Base-by-base conservation (phyloP, 2,797 vertebrate species). In the Pangasius sanitwongsei region DNA sequence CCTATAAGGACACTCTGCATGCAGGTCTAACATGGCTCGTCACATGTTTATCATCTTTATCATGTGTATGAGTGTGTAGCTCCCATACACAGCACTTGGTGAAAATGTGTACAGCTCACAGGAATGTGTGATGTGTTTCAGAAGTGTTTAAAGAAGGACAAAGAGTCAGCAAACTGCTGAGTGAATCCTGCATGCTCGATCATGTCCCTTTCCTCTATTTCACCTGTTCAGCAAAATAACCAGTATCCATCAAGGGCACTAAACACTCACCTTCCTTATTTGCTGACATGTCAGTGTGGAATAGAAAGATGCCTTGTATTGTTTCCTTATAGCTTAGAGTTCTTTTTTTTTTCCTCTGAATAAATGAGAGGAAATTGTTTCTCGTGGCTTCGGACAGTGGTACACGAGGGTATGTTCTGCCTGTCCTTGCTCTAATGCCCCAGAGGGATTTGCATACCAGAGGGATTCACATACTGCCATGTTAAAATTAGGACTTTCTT, bases 401-500 rank as follows among this genome's bases (percentile, higher is more conserved):
- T 34, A 20, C 25, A 2, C 6, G 9, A 72, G 25, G 65, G 53
- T 57, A 63, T 84, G 16, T 72, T 48, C 34, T 18, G 28, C 5
- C 78, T 63, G 20, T 31, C 55, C 37, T 55, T 88, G 70, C 70
- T n/a, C 23, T 48, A 23, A 74, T 34, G 61, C 31, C 59, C 53
- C 55, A 7, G 44, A 65, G 82, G 69, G 69, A 72, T 41, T n/a
- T 7, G 9, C 23, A 37, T 72, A 48, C 53, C 55, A 7, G 44
- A 65, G 82, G 69, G 69, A 72, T 41, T 41, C 13, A 2, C 23
- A 37, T 72, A 25, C 50, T 50, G 41, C 31, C 2, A 48, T 8
- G 82, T 53, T 74, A 53, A 85, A 85, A 77, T 88, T 55, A 77
- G 69, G n/a, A 18, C 20, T 34, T 63, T 77, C 37, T 83, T 87